These are phyloP conservation scores for Aromia moschata DNA, from an alignment of 2,888 invertebrate species.

Conservation along the genomic window DNA sequence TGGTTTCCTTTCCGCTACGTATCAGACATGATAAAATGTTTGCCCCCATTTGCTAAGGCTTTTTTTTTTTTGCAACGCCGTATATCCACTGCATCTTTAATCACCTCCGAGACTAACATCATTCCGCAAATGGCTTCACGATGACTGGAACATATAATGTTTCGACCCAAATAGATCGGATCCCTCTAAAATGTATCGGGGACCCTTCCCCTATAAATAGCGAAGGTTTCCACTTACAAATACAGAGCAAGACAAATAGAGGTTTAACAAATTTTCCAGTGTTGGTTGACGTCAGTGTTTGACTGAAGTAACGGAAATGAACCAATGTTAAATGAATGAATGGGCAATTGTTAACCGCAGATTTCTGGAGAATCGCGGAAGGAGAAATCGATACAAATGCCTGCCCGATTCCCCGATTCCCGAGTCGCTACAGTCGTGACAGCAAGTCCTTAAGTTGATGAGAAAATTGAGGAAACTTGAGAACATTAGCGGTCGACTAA, in stretches of 20 bases:
- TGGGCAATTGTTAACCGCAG: neutral
- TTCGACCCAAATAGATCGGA: neutral
- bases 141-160: neutral
- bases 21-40: no score
- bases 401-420: neutral
- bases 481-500: no score
- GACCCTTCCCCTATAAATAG: neutral
- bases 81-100: no score
- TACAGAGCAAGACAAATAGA: constrained; percentile 12
- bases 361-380: neutral
- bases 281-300: constrained; percentile 1
- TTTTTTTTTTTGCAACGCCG: no score
- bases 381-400: neutral
- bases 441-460: neutral
- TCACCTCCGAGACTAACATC: no score
- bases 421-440: neutral
- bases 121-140: neutral
- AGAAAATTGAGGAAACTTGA: no score
- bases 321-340: neutral
- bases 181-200: constrained; percentile 3
- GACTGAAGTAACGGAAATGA: constrained; percentile 1
- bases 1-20: no score
- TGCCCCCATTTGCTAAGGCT: no score
- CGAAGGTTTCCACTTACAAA: neutral
- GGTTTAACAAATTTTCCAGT: constrained; percentile 15